Evolutionary conservation across 2,797 vertebrate genomes (phyloP).

Genomic region (Bovichtus diacanthus): DNA sequence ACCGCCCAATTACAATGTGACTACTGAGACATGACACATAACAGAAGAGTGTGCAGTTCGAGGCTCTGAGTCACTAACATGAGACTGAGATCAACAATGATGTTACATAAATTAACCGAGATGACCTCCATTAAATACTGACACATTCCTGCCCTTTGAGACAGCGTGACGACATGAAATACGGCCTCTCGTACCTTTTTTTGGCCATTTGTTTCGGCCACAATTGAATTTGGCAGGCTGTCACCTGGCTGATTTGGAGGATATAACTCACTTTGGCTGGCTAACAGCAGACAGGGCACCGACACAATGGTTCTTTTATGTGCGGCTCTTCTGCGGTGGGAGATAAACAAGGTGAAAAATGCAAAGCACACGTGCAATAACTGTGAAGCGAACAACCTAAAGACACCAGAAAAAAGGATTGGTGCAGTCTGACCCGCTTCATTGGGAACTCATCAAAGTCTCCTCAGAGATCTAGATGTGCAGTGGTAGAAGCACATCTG

Average conservation of each 20-base stretch:
- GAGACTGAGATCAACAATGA: constrained; percentile 19
- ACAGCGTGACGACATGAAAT: constrained; percentile 1
- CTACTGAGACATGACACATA: constrained; percentile 20
- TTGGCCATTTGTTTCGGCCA: constrained; percentile 4
- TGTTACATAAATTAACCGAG: constrained; percentile 28
- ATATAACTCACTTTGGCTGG: constrained; percentile 30
- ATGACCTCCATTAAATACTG: constrained; percentile 25
- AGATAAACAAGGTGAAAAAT: constrained; percentile 45
- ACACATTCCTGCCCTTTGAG: constrained; percentile 34
- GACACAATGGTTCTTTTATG: constrained; percentile 38
- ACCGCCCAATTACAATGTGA: not conserved
- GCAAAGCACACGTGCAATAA: constrained; percentile 25
- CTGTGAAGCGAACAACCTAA: not conserved
- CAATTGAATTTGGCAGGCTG: constrained; percentile 19
- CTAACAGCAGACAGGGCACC: not conserved
- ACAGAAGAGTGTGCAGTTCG: constrained; percentile 3
- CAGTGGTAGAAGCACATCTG: not conserved
- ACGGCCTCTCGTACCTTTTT: constrained; percentile 4
- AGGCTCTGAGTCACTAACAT: constrained; percentile 32
- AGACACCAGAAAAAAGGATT: not conserved
- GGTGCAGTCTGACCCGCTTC: not conserved
- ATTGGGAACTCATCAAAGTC: not conserved
- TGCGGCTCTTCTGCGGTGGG: constrained; percentile 5
- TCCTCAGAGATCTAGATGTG: constrained; percentile 26
- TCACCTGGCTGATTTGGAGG: constrained; percentile 26